Conservation (phyloP, 2,888 invertebrate species). For the Argyra leucocephala region DNA sequence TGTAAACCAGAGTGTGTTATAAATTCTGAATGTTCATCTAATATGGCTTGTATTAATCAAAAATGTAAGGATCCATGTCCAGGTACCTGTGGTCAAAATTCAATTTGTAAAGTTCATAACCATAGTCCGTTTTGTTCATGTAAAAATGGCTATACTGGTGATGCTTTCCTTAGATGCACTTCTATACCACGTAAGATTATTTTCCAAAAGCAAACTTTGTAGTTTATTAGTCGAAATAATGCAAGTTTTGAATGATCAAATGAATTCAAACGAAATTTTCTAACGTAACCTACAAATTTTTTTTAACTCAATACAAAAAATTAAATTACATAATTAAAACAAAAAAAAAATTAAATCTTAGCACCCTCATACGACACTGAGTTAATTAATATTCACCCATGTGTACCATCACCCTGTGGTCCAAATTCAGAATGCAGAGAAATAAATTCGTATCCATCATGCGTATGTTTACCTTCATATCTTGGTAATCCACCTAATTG, state of each 20-base stretch:
- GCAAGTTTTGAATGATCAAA: no score
- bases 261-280: not conserved
- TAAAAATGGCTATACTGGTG: constrained; percentile 58
- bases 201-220: not conserved
- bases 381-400: constrained; percentile 48
- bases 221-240: no score
- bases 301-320: no score
- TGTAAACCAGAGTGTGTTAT: constrained; percentile 63
- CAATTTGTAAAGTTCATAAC: constrained; percentile 63
- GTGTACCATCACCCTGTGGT: constrained; percentile 58
- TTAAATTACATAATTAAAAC: not conserved
- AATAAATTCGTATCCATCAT: constrained; percentile 52
- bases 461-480: constrained; percentile 54
- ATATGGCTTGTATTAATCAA: constrained; percentile 55
- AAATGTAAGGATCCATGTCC: constrained; percentile 59
- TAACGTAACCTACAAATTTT: not conserved
- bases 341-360: constrained; percentile 19
- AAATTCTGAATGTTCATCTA: constrained; percentile 53
- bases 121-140: constrained; percentile 73
- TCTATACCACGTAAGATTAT: constrained; percentile 42
- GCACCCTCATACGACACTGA: constrained; percentile 31
- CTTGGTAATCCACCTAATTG: constrained; percentile 62
- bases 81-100: constrained; percentile 52
- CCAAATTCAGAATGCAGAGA: constrained; percentile 52
- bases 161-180: constrained; percentile 61